Conservation (phyloP, 2,888 invertebrate genomes). For the Diloba caeruleocephala region DNA sequence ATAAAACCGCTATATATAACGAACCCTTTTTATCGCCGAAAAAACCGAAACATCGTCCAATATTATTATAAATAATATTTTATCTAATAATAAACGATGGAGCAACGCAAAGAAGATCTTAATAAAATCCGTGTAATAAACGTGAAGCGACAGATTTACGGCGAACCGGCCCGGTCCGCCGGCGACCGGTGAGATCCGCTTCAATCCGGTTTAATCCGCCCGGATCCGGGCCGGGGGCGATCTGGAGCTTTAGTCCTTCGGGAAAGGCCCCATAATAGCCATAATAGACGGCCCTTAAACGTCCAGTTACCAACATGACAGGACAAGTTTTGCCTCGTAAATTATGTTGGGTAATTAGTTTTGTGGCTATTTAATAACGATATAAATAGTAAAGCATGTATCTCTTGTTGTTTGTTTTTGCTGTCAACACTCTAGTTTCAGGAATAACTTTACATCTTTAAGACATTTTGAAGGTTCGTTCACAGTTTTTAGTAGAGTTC, state of each 20-base stretch:
- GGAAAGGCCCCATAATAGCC: slow-evolving; percentile 49
- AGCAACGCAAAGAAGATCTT: slow-evolving; percentile 55
- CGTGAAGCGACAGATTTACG: slow-evolving; percentile 69
- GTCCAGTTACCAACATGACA: slow-evolving; percentile 48
- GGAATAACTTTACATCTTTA: too few species aligned
- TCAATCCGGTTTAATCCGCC: slow-evolving; percentile 60
- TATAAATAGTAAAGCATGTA: slow-evolving; percentile 47
- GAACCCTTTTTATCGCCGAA: slow-evolving; percentile 46
- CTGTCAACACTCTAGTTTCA: slow-evolving; percentile 15
- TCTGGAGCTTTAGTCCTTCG: slow-evolving; percentile 55
- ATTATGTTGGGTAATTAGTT: slow-evolving; percentile 56
- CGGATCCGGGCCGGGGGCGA: slow-evolving; percentile 58
- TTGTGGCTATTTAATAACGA: slow-evolving; percentile 50
- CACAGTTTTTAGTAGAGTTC: too few species aligned
- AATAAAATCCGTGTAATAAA: slow-evolving; percentile 70
- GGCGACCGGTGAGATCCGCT: slow-evolving; percentile 62
- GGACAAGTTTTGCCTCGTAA: slow-evolving; percentile 48
- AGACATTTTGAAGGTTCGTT: too few species aligned
- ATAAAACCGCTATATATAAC: slow-evolving; percentile 37
- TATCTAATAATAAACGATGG: slow-evolving; percentile 49
- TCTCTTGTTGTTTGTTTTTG: slow-evolving; percentile 8
- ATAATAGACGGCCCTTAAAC: slow-evolving; percentile 53
- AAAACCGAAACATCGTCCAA: slow-evolving; percentile 46
- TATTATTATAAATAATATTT: slow-evolving; percentile 49
- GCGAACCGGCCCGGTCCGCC: slow-evolving; percentile 55